A percentile compares a stretch with the other conserved stretches of the same genome.
These are phyloP conservation scores for Drosophila insularis DNA, from an alignment of 1,140 invertebrate species.

Conservation along the genomic window DNA sequence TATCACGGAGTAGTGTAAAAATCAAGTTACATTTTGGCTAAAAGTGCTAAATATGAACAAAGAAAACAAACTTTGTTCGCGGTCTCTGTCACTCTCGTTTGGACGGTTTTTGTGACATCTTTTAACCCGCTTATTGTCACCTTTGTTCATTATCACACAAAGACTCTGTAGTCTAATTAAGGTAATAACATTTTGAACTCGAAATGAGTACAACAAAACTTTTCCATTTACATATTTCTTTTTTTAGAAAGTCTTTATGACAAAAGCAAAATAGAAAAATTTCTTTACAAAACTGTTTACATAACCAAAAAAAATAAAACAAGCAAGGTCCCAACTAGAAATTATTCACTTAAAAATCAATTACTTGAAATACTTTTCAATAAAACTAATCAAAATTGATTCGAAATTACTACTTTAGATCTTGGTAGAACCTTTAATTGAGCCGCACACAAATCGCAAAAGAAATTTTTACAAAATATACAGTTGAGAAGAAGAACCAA, in stretches of 20 bases:
- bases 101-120: slow-evolving; percentile 1
- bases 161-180: background rate
- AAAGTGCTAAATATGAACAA: slow-evolving; percentile 33
- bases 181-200: background rate
- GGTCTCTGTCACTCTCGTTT: slow-evolving; percentile 17
- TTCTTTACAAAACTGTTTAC: slow-evolving; percentile 52
- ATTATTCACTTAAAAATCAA: background rate
- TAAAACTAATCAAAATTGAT: background rate
- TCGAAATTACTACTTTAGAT: background rate
- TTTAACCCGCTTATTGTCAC: background rate
- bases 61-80: slow-evolving; percentile 25
- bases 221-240: slow-evolving; percentile 9
- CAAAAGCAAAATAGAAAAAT: slow-evolving; percentile 17
- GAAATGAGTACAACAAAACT: too few relatives aligned
- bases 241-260: background rate
- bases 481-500: slow-evolving; percentile 31
- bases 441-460: slow-evolving; percentile 8
- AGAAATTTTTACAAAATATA: background rate
- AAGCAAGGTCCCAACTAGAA: slow-evolving; percentile 9
- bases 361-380: background rate
- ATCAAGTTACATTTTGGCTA: slow-evolving; percentile 16
- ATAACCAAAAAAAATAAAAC: slow-evolving; percentile 51
- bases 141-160: slow-evolving; percentile 3
- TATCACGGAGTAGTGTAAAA: slow-evolving; percentile 55
- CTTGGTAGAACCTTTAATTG: slow-evolving; percentile 43